Conservation (phyloP, 2,888 invertebrate genomes). For the Apodemia zela region DNA sequence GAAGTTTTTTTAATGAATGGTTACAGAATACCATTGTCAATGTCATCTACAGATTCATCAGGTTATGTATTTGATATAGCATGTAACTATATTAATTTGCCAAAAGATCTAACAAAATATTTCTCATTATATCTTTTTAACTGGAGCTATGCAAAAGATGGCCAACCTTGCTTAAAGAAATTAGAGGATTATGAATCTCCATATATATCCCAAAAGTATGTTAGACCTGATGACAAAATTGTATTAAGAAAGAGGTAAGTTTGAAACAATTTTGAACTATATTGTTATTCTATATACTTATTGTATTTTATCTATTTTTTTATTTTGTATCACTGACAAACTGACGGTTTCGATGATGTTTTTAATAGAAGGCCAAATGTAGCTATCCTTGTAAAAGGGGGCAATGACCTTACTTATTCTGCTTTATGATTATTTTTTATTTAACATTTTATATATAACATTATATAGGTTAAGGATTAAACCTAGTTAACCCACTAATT, state of each 20-base stretch:
- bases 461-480: too few relatives aligned
- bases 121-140: constrained; percentile 95
- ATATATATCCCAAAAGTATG: constrained; percentile 92
- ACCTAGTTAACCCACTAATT: too few relatives aligned
- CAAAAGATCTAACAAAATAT: constrained; percentile 89
- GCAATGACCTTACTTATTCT: too few relatives aligned
- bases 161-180: constrained; percentile 89
- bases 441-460: too few relatives aligned
- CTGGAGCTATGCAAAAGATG: constrained; percentile 86
- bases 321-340: too few relatives aligned
- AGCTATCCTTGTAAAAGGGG: too few relatives aligned
- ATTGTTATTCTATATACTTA: neutral
- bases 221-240: constrained; percentile 87
- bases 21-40: constrained; percentile 89
- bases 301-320: too few relatives aligned
- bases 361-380: too few relatives aligned
- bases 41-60: constrained; percentile 91
- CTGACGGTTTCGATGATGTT: too few relatives aligned
- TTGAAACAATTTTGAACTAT: neutral
- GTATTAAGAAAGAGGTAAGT: constrained; percentile 90
- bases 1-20: constrained; percentile 93
- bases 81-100: constrained; percentile 89
- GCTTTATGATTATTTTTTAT: too few relatives aligned
- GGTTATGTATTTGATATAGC: constrained; percentile 90
- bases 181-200: constrained; percentile 98